These are phyloP conservation scores for Chouioia cunea DNA, from an alignment of 2,888 invertebrate genomes.

Conservation along the genomic window DNA sequence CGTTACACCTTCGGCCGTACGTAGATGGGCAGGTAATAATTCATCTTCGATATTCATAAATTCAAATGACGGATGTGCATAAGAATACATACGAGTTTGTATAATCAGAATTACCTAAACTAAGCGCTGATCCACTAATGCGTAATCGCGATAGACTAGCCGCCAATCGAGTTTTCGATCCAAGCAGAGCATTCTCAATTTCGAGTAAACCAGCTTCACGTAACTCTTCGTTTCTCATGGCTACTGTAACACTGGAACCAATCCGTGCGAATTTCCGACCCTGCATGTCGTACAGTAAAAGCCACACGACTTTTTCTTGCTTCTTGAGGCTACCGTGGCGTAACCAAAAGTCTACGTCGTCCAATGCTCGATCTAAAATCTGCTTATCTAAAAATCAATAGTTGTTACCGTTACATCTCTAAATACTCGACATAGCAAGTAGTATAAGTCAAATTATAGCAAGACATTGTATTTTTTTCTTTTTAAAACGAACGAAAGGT, in stretches of 20 bases:
- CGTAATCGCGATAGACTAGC: conserved; percentile 83
- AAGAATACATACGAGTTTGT: background rate
- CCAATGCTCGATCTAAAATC: conserved; percentile 76
- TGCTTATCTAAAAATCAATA: conserved; percentile 74
- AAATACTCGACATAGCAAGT: too few relatives aligned
- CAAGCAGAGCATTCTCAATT: conserved; percentile 76
- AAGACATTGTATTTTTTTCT: too few relatives aligned
- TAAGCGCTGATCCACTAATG: conserved; percentile 80
- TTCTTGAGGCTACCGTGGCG: conserved; percentile 68
- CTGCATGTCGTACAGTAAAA: conserved; percentile 79
- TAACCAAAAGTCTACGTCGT: conserved; percentile 74
- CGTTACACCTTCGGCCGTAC: conserved; percentile 76
- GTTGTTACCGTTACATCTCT: too few relatives aligned
- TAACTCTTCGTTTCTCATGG: conserved; percentile 53
- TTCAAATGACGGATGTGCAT: background rate
- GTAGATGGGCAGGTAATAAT: conserved; percentile 79
- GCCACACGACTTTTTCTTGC: conserved; percentile 72
- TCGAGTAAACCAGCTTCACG: conserved; percentile 66
- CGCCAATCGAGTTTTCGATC: conserved; percentile 77
- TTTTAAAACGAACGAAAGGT: background rate
- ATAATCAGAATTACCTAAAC: conserved; percentile 65
- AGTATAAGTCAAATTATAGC: too few relatives aligned
- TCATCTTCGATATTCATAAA: conserved; percentile 69
- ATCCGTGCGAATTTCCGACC: conserved; percentile 71
- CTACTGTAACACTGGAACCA: conserved; percentile 49